Percentiles rank a stretch among this genome's conserved stretches.
Conservation (phyloP, 2,888 invertebrate genomes). For the Gymnoscelis rufifasciata region DNA sequence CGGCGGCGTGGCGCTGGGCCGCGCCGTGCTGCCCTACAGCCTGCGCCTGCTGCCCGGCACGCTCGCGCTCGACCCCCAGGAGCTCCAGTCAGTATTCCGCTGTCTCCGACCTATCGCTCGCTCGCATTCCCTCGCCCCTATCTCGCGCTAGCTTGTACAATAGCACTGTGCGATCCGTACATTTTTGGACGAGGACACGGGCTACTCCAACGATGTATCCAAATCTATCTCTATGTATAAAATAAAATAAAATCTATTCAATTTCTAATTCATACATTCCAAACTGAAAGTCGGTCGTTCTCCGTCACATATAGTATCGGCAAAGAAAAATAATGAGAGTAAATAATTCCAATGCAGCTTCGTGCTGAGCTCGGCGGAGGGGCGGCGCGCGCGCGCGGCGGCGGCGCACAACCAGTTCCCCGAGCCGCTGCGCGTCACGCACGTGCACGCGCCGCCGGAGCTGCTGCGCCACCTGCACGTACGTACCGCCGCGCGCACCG, state of each 20-base stretch:
- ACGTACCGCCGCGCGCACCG: no score
- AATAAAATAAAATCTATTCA: no score
- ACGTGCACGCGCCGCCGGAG: conserved; percentile 37
- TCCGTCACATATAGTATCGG: no score
- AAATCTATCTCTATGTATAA: no score
- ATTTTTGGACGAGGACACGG: no score
- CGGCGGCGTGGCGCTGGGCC: conserved; percentile 61
- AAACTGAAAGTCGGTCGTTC: no score
- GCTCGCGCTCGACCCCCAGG: conserved; percentile 35
- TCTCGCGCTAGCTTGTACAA: neutral
- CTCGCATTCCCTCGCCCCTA: no score
- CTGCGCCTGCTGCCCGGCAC: conserved; percentile 56
- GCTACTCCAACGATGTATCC: no score
- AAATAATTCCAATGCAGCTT: conserved; percentile 44
- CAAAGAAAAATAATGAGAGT: no score
- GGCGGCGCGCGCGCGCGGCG: conserved; percentile 37
- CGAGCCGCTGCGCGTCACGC: conserved; percentile 40
- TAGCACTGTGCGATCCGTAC: neutral
- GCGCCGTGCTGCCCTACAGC: conserved; percentile 56
- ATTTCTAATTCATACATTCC: no score
- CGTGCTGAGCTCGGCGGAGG: conserved; percentile 40
- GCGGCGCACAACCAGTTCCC: conserved; percentile 52
- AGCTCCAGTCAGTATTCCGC: conserved; percentile 41
- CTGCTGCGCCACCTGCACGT: conserved; percentile 46
- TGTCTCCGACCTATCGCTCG: no score